These are phyloP conservation scores for Atherinosoma microstoma DNA, from an alignment of 2,797 vertebrate species.

Conservation along the genomic window DNA sequence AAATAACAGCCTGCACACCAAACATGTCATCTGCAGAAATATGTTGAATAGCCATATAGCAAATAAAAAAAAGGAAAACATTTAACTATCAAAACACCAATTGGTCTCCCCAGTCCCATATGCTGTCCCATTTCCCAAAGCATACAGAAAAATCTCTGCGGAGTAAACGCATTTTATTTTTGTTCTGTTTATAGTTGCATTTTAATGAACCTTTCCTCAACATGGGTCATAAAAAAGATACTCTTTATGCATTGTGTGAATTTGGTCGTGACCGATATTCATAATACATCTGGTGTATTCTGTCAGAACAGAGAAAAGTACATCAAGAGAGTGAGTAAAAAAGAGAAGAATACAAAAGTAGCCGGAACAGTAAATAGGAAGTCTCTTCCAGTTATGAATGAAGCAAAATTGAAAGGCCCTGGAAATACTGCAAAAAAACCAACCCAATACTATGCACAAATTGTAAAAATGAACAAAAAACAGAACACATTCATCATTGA, in stretches of 20 bases:
- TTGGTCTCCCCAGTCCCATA: not conserved
- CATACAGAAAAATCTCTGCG: not conserved
- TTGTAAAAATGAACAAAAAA: not conserved
- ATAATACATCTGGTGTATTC: not conserved
- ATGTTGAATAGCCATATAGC: not conserved
- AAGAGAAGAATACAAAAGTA: conserved; percentile 16
- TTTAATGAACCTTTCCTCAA: not conserved
- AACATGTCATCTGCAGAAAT: not conserved
- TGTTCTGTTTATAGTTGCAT: not conserved
- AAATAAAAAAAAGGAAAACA: not conserved
- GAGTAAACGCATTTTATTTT: not conserved
- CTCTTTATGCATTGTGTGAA: not conserved
- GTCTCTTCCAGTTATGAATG: conserved; percentile 14
- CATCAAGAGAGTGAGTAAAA: conserved; percentile 7
- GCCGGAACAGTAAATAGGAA: not conserved
- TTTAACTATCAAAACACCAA: not conserved
- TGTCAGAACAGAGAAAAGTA: not conserved
- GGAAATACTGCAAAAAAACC: conserved; percentile 2
- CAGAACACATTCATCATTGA: not conserved
- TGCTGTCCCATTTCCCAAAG: not conserved
- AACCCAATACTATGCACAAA: not conserved
- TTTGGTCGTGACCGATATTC: not conserved
- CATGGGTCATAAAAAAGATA: not conserved
- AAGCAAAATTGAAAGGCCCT: conserved; percentile 8
- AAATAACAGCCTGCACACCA: not conserved